Base-by-base conservation (phyloP, 2,113 vertebrate genomes). In the Perca fluviatilis region DNA sequence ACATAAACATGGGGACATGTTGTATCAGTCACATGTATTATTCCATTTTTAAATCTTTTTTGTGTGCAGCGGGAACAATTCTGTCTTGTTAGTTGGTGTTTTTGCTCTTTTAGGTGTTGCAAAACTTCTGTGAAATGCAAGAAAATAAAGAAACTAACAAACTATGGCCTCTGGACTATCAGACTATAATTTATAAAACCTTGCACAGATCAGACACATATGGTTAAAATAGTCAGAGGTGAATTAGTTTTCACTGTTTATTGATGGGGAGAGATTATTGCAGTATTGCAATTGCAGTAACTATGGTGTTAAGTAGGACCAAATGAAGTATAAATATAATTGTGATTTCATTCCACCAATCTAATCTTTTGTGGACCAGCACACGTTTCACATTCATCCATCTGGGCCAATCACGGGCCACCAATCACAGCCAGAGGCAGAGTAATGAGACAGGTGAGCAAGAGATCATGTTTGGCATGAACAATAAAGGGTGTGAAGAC, bases 401-500 rank as follows among this genome's bases (percentile, higher is more conserved):
- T 33, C 33, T 76, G 50, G 14, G 23, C 21, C 1, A 2, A 25
- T 43, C n/a, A 47, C 10, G 3, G 4, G 25, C 58, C 27, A 15
- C 30, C 3, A 23, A 19, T n/a, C 43, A 51, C n/a, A 56, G 43
- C 5, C 40, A 56, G 62, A 57, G 43, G 43, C 7, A 60, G 12
- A 64, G 25, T 1, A 61, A 13, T 21, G 23, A 23, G 70, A 70
- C 69, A 74, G 62, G 69, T 78, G 65, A 77, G 67, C 18, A 15
- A 27, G 53, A 70, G 25, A 1, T 25, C 15, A 33, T 19, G 46
- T n/a, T 21, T 57, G 33, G 1, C 15, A 2, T 73, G 66, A 86
- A 82, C 51, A 83, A 77, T 71, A 64, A 66, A 70, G 83, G 66
- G 86, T 54, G 88, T 86, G 86, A 85, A 69, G 30, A 67, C 73